These are phyloP conservation scores for Conops quadrifasciatus DNA, from an alignment of 2,888 invertebrate species.

Conservation along the genomic window DNA sequence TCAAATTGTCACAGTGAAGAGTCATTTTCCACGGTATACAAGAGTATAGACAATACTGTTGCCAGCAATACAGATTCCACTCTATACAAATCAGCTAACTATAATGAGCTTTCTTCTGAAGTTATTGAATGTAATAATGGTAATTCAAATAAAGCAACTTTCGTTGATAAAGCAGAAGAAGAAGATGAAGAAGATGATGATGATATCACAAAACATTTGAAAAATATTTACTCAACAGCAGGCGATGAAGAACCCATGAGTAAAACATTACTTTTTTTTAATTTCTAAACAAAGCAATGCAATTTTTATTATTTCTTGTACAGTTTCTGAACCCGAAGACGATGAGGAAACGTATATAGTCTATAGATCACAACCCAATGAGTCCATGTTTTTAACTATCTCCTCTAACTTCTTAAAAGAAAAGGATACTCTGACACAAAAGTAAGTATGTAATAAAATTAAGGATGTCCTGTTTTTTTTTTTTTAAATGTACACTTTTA, in stretches of 20 bases:
- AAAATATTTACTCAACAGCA: constrained; percentile 50
- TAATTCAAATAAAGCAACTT: constrained; percentile 36
- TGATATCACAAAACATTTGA: constrained; percentile 51
- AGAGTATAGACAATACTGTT: constrained; percentile 45
- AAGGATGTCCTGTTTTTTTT: too few relatives aligned
- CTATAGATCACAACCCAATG: constrained; percentile 54
- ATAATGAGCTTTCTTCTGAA: constrained; percentile 18
- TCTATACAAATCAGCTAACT: constrained; percentile 44
- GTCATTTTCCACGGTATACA: constrained; percentile 45
- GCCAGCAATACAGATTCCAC: constrained; percentile 37
- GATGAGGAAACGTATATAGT: constrained; percentile 63
- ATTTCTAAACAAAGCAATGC: too few relatives aligned
- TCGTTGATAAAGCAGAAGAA: constrained; percentile 25
- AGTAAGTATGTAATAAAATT: constrained; percentile 49
- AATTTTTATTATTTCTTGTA: background rate
- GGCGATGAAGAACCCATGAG: constrained; percentile 45
- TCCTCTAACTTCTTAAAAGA: constrained; percentile 68
- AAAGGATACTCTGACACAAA: constrained; percentile 65
- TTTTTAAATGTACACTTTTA: too few relatives aligned
- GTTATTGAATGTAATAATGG: constrained; percentile 1
- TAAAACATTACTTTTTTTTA: constrained; percentile 22
- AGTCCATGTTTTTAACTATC: constrained; percentile 66
- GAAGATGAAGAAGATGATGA: constrained; percentile 40
- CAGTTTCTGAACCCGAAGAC: constrained; percentile 63
- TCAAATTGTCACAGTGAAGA: background rate